Percentiles rank a stretch among this genome's conserved stretches.
Evolutionary conservation across 2,888 invertebrate species (phyloP).

Genomic region (Ceramica pisi): DNA sequence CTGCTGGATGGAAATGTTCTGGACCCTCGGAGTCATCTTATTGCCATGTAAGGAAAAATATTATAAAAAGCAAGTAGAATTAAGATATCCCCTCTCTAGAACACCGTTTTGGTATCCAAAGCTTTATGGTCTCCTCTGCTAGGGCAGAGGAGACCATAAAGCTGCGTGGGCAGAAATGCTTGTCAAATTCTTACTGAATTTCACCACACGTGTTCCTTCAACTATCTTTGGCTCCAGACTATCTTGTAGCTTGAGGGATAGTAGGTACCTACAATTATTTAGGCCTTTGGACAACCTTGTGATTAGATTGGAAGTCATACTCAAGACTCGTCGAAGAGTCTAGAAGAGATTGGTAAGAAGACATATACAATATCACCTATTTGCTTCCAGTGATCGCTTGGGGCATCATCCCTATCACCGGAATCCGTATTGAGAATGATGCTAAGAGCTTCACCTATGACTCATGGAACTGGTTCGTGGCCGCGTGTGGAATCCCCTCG

Average conservation of each 20-base stretch:
- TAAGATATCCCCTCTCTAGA: neutral
- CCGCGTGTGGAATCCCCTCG: slow-evolving; percentile 94
- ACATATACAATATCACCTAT: neutral
- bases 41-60: slow-evolving; percentile 92
- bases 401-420: slow-evolving; percentile 93
- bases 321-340: too few relatives aligned
- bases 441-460: slow-evolving; percentile 92
- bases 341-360: slow-evolving; percentile 1
- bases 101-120: neutral
- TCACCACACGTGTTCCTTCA: neutral
- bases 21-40: slow-evolving; percentile 94
- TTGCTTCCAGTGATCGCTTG: slow-evolving; percentile 93
- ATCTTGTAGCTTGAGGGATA: neutral
- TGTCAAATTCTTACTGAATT: neutral
- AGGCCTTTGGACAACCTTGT: neutral
- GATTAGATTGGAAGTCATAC: neutral
- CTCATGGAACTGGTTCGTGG: slow-evolving; percentile 96
- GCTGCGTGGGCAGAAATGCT: too few relatives aligned
- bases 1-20: slow-evolving; percentile 96
- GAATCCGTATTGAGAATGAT: slow-evolving; percentile 90
- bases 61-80: neutral
- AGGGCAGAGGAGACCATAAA: too few relatives aligned
- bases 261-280: neutral
- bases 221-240: neutral
- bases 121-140: neutral